These are phyloP conservation scores for Synanthedon formicaeformis DNA, from an alignment of 2,888 invertebrate genomes.

Conservation along the genomic window DNA sequence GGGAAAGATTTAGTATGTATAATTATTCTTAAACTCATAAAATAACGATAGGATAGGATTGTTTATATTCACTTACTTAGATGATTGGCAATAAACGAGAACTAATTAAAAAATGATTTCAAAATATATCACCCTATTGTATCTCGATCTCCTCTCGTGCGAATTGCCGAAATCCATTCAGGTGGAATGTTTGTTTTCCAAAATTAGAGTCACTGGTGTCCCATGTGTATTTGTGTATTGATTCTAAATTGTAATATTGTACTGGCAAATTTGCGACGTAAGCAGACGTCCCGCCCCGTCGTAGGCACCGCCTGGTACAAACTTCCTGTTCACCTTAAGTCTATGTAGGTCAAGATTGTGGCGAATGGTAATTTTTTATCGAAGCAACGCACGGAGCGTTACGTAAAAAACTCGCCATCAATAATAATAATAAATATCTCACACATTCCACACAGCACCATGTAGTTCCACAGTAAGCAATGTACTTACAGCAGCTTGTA, in stretches of 20 bases:
- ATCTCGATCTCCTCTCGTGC: conserved; percentile 69
- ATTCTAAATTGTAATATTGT: conserved; percentile 28
- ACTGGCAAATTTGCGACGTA: conserved; percentile 29
- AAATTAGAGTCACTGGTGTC: conserved; percentile 10
- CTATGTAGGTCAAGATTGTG: conserved; percentile 39
- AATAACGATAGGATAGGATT: no score
- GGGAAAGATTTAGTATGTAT: no score
- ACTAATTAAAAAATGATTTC: neutral
- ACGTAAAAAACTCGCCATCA: no score
- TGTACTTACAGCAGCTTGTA: no score
- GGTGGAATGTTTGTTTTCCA: conserved; percentile 6
- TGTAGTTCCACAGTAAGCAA: no score
- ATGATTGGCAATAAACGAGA: no score
- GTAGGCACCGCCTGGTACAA: conserved; percentile 32
- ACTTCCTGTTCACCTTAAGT: conserved; percentile 12
- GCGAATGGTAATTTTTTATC: neutral
- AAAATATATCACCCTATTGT: conserved; percentile 62
- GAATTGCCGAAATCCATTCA: conserved; percentile 68
- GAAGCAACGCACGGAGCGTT: no score
- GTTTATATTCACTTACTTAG: no score
- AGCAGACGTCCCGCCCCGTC: conserved; percentile 6
- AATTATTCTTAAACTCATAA: no score
- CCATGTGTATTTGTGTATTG: conserved; percentile 30
- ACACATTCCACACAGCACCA: no score
- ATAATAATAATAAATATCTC: no score